Evolutionary conservation across 2,888 invertebrate species (phyloP).

Genomic region (Luperina nickerlii): DNA sequence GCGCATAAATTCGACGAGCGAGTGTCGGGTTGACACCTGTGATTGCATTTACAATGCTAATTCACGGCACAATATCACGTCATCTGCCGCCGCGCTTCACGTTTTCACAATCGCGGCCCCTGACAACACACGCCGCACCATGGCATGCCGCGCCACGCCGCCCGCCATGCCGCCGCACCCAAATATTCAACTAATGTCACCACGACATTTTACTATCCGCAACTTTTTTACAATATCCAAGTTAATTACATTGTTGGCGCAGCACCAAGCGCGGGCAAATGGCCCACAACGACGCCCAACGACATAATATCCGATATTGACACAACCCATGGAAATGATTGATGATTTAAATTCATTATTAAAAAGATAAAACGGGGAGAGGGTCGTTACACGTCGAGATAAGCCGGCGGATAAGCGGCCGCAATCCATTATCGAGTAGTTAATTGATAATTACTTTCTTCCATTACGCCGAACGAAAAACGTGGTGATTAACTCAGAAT

Average conservation of each 20-base stretch:
- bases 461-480: constrained; percentile 89
- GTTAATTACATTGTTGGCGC: constrained; percentile 58
- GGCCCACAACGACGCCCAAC: constrained; percentile 48
- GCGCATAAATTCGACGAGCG: constrained; percentile 88
- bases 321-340: constrained; percentile 74
- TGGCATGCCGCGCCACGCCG: constrained; percentile 17
- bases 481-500: constrained; percentile 89
- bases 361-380: constrained; percentile 82
- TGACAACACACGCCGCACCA: constrained; percentile 43
- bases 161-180: constrained; percentile 43
- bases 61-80: constrained; percentile 86
- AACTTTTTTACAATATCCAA: constrained; percentile 48
- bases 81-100: constrained; percentile 76
- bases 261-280: constrained; percentile 54
- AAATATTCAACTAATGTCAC: constrained; percentile 54
- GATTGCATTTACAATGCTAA: constrained; percentile 91
- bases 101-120: constrained; percentile 71
- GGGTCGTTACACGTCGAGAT: constrained; percentile 84
- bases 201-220: constrained; percentile 42
- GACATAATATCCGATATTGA: constrained; percentile 68
- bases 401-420: constrained; percentile 87
- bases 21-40: constrained; percentile 88
- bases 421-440: constrained; percentile 89
- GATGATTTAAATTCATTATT: constrained; percentile 83
- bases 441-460: constrained; percentile 91